Conservation (phyloP, 2,888 invertebrate species). For the Polylopha cassiicola region DNA sequence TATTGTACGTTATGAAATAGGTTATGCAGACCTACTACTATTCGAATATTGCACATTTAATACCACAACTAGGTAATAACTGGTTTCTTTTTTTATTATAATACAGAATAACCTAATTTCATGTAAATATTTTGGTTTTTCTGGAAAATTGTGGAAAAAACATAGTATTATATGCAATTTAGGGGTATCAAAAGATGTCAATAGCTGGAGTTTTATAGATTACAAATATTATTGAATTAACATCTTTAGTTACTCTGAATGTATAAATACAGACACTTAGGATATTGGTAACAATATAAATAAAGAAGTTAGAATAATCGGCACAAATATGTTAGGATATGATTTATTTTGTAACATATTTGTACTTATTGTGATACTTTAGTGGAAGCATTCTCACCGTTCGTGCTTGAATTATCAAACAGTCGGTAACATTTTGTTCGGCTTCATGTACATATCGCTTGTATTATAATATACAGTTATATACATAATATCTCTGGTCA, state of each 20-base stretch:
- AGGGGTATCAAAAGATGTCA: slow-evolving; percentile 18
- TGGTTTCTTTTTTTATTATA: too few species aligned
- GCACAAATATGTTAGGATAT: slow-evolving; percentile 11
- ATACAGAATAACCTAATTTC: slow-evolving; percentile 11
- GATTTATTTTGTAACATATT: slow-evolving; percentile 12
- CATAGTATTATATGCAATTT: not conserved
- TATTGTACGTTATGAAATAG: not conserved
- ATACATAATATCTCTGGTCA: slow-evolving; percentile 71
- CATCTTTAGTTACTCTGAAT: slow-evolving; percentile 31
- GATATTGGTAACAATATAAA: too few species aligned
- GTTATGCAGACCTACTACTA: not conserved
- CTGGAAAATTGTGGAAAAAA: too few species aligned
- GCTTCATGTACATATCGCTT: slow-evolving; percentile 81
- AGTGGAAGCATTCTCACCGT: slow-evolving; percentile 79
- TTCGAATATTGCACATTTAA: not conserved
- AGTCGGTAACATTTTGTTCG: slow-evolving; percentile 75
- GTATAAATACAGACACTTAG: slow-evolving; percentile 13
- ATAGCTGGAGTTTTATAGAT: too few species aligned
- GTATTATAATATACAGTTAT: slow-evolving; percentile 75
- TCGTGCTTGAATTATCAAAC: slow-evolving; percentile 74
- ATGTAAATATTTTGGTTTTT: slow-evolving; percentile 36
- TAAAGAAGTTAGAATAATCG: too few species aligned
- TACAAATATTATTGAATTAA: too few species aligned
- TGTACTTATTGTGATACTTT: slow-evolving; percentile 33
- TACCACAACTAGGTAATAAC: too few species aligned